Percentiles rank a stretch among this genome's conserved stretches.
Evolutionary conservation across 1,140 invertebrate genomes (phyloP).

Genomic region (Saccostrea cuccullata): DNA sequence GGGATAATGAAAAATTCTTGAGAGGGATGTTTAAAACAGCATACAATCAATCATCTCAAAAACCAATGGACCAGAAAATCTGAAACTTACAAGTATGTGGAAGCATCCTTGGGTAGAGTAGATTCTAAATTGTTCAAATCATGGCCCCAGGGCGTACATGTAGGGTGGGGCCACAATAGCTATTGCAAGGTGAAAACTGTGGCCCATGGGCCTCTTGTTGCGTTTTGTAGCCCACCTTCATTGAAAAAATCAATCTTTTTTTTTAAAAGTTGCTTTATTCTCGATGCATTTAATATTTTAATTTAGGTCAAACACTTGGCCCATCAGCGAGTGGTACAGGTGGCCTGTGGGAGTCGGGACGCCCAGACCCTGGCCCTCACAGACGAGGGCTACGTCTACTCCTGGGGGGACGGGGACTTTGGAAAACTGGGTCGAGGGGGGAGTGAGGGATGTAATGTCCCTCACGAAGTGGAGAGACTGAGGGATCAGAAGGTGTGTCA

Average conservation of each 20-base stretch:
- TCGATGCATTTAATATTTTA: not conserved
- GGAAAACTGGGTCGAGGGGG: slow-evolving; percentile 80
- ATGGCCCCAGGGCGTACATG: slow-evolving; percentile 81
- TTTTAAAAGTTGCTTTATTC: too few species aligned
- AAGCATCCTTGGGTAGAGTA: too few species aligned
- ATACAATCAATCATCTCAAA: too few species aligned
- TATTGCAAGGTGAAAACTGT: too few species aligned
- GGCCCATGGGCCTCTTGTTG: too few species aligned
- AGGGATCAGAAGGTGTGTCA: slow-evolving; percentile 92
- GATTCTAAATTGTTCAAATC: not conserved
- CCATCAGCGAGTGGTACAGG: slow-evolving; percentile 80
- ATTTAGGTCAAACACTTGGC: slow-evolving; percentile 77
- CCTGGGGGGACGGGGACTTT: slow-evolving; percentile 90
- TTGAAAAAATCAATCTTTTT: too few species aligned
- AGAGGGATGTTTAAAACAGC: too few species aligned
- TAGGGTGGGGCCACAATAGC: too few species aligned
- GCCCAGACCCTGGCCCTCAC: slow-evolving; percentile 95
- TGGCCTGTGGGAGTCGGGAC: slow-evolving; percentile 94
- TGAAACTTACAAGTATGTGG: too few species aligned
- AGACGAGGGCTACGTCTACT: slow-evolving; percentile 92
- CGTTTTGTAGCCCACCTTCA: too few species aligned
- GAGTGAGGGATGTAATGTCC: slow-evolving; percentile 90
- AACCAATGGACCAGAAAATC: too few species aligned
- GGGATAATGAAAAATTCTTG: too few species aligned
- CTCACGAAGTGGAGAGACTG: slow-evolving; percentile 91